A percentile compares a stretch with the other conserved stretches of the same genome.
Conservation (phyloP, 1,140 invertebrate genomes). For the Megathymus violae region DNA sequence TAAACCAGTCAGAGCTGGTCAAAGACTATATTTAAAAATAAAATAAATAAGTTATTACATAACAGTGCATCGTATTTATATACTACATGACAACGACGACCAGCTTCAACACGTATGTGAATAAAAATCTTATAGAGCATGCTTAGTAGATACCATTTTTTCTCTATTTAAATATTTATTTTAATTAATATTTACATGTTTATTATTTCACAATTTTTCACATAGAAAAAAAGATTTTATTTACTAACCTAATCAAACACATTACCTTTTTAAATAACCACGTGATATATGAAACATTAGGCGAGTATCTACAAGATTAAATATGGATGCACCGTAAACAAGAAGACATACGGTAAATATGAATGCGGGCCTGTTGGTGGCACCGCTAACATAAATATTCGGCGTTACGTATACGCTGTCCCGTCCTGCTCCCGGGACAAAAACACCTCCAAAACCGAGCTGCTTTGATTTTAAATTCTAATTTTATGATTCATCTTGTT, state of each 20-base stretch:
- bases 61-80: no score
- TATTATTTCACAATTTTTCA: no score
- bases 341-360: constrained; percentile 64
- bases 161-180: no score
- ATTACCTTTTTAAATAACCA: not conserved
- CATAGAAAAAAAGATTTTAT: no score
- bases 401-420: constrained; percentile 69
- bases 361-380: constrained; percentile 62
- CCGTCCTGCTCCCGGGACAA: constrained; percentile 60
- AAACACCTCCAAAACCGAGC: constrained; percentile 74
- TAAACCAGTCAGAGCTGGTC: no score
- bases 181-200: no score
- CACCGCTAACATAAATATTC: constrained; percentile 70
- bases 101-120: no score
- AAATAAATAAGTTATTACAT: no score
- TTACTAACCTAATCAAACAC: not conserved
- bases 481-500: constrained; percentile 76
- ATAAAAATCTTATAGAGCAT: no score
- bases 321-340: constrained; percentile 64
- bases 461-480: constrained; percentile 81
- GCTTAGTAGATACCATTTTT: no score
- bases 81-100: no score
- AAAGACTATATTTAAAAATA: no score
- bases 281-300: constrained; percentile 1
- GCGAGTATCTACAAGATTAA: constrained; percentile 54